Conservation (phyloP, 2,797 vertebrate species). For the Pantherophis alleghaniensis region DNA sequence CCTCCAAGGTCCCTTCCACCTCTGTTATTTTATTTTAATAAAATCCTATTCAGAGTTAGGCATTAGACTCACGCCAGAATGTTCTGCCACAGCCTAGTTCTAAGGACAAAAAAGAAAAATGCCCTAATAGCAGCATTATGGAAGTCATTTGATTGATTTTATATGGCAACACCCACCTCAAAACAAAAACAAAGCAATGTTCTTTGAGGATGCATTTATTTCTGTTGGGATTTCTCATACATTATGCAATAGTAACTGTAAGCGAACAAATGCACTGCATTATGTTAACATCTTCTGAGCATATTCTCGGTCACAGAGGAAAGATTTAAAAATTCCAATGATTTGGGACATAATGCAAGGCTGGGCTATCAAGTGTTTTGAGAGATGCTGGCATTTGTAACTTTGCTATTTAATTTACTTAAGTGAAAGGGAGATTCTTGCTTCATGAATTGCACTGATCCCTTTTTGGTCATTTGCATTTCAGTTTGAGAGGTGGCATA, state of each 20-base stretch:
- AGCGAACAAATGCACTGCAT: background rate
- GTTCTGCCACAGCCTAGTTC: background rate
- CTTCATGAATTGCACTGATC: background rate
- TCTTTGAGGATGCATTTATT: slow-evolving; percentile 39
- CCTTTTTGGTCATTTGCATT: background rate
- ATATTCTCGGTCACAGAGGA: background rate
- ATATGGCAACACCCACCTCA: background rate
- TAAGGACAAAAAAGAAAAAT: background rate
- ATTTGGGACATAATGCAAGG: slow-evolving; percentile 43
- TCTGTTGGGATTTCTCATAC: slow-evolving; percentile 44
- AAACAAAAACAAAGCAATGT: slow-evolving; percentile 37
- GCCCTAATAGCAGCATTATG: background rate
- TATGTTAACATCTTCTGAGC: background rate
- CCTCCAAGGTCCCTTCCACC: too few relatives aligned
- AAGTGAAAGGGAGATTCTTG: background rate
- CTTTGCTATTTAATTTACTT: background rate
- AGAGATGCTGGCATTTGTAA: background rate
- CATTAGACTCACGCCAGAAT: background rate
- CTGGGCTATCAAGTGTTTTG: background rate
- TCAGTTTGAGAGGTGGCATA: background rate
- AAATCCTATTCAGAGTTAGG: background rate
- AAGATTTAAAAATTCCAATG: background rate
- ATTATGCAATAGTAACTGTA: slow-evolving; percentile 54
- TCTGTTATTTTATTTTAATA: background rate
- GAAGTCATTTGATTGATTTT: slow-evolving; percentile 5